A percentile compares a stretch with the other conserved stretches of the same genome.
These are phyloP conservation scores for Leptoteleia sp. DNA, from an alignment of 1,140 invertebrate species.

Conservation along the genomic window DNA sequence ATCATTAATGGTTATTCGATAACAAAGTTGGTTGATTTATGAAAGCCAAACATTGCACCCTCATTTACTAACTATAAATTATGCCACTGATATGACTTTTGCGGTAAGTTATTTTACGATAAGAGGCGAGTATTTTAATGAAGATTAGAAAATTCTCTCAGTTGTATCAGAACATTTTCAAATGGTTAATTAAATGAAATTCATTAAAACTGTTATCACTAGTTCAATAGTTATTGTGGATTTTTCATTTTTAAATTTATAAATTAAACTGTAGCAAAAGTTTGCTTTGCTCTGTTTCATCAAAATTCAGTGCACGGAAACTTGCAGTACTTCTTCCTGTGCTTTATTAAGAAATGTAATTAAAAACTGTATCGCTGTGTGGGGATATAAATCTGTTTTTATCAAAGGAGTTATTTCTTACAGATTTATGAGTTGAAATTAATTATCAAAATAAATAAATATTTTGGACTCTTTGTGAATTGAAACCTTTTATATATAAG, in stretches of 20 bases:
- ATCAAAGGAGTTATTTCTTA: background rate
- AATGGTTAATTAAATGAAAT: background rate
- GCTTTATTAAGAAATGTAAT: constrained; percentile 1
- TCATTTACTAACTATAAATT: constrained; percentile 25
- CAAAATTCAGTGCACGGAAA: constrained; percentile 3
- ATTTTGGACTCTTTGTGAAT: no score
- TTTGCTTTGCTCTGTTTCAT: constrained; percentile 1
- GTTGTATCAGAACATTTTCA: background rate
- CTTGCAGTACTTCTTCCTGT: background rate
- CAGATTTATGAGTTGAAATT: no score
- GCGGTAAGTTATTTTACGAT: constrained; percentile 9
- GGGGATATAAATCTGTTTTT: constrained; percentile 8
- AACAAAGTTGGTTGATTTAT: constrained; percentile 27
- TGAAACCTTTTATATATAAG: no score
- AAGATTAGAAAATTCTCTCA: background rate
- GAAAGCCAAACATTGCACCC: constrained; percentile 20
- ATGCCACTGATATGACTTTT: constrained; percentile 9
- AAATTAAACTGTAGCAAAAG: background rate
- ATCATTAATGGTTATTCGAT: constrained; percentile 31
- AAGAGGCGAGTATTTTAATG: background rate
- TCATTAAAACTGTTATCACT: background rate
- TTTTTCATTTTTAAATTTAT: background rate
- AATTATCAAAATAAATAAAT: no score
- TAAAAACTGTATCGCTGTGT: background rate
- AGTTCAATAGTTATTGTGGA: background rate